Percentiles rank a stretch among this genome's conserved stretches.
Evolutionary conservation across 2,888 invertebrate genomes (phyloP).

Genomic region (Zygogramma bicolorata): DNA sequence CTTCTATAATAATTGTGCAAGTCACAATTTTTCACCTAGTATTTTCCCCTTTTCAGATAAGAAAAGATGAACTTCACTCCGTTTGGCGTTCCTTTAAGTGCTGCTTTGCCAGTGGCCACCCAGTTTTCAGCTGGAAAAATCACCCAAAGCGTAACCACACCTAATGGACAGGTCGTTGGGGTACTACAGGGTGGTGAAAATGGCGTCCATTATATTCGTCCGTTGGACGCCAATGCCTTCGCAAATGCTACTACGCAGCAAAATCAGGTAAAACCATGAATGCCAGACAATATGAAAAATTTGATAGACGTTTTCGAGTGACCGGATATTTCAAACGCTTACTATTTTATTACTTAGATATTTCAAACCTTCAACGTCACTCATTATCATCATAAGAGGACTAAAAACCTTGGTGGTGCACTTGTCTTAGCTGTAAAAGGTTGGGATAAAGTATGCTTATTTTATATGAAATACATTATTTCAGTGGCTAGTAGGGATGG

Average conservation of each 20-base stretch:
- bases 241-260: slow-evolving; percentile 62
- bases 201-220: slow-evolving; percentile 81
- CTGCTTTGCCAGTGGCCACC: slow-evolving; percentile 73
- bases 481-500: too few species aligned
- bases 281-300: background rate
- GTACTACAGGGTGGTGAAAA: slow-evolving; percentile 79
- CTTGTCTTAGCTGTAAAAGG: too few species aligned
- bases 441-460: too few species aligned
- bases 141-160: slow-evolving; percentile 77
- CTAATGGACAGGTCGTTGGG: slow-evolving; percentile 78
- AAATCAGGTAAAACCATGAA: slow-evolving; percentile 35
- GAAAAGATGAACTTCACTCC: slow-evolving; percentile 80
- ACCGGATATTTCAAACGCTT: background rate
- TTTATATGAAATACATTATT: too few species aligned
- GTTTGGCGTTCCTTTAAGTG: slow-evolving; percentile 73
- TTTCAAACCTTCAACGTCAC: too few species aligned
- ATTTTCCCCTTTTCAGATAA: slow-evolving; percentile 23
- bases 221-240: slow-evolving; percentile 70
- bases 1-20: too few species aligned
- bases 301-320: background rate
- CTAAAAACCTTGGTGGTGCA: too few species aligned
- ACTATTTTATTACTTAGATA: too few species aligned
- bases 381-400: too few species aligned
- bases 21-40: too few species aligned
- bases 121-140: slow-evolving; percentile 76